Base-by-base conservation (phyloP, 2,113 vertebrate species). In the Sturnira hondurensis region DNA sequence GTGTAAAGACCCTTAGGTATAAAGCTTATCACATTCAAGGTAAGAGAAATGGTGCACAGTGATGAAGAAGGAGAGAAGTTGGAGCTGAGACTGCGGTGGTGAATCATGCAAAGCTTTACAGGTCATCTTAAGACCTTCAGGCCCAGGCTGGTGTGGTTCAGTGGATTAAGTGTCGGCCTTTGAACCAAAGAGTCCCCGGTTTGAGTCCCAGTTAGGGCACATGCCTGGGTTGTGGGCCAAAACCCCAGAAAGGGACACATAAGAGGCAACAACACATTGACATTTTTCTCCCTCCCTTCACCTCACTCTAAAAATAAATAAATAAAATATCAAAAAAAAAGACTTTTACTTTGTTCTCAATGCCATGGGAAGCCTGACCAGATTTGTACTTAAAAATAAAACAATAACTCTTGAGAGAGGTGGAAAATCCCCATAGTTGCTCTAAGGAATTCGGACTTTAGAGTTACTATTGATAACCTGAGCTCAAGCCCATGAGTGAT, bases 341-440 rank as follows among this genome's bases (percentile, higher is more conserved):
- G 54, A 24, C 56, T 22, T 58, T 58, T 24, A 58, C 56, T 26
- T 91, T 24, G 17, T 85, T 68, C 33, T 73, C 63, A 38, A 43
- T 33, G 31, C 65, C 19, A 31, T 43, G 9, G 22, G 10, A 91
- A 56, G 2, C 19, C 82, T 2, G 0, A 17, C 43, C 36, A 71
- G 7, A n/a, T 58, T 26, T 77, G 28, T 71, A 71, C 17, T 86
- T 81, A 61, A 67, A 80, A 96, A 84, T 63, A 74, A 77, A 91
- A 91, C n/a, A 33, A 67, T 47, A 17, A 12, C 56, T 50, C 38
- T 0, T 1, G 36, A 33, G 33, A 28, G 3, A 5, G 12, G 31
- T 77, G 16, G 10, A 43, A 28, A 43, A 63, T 31, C 19, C 41
- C 31, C 38, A 50, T 10, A 3, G 2, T 38, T 92, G 71, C 14